Percentiles rank a stretch among this genome's conserved stretches.
Evolutionary conservation across 2,888 invertebrate genomes (phyloP).

Genomic region (Adineta ricciae): DNA sequence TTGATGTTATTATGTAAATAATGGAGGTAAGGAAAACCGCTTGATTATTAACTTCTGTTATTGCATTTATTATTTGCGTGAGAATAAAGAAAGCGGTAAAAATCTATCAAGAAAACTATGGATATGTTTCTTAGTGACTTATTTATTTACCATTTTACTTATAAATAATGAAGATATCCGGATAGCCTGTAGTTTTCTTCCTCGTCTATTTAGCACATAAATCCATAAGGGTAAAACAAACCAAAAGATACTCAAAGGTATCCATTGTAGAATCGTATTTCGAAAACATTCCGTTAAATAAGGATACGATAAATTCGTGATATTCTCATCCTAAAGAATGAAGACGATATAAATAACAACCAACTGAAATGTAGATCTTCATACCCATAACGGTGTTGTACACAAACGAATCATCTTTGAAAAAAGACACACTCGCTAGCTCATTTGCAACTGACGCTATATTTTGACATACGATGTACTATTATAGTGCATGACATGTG

Average conservation of each 20-base stretch:
- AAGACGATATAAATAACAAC: background rate
- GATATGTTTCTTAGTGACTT: background rate
- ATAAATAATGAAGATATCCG: background rate
- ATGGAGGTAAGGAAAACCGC: background rate
- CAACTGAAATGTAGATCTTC: no score
- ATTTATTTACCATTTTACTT: background rate
- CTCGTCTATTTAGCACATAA: background rate
- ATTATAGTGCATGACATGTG: no score
- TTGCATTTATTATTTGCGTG: background rate
- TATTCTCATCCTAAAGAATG: background rate
- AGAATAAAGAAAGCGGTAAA: background rate
- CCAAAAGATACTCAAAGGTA: background rate
- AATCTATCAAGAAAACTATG: background rate
- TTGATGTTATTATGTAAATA: background rate
- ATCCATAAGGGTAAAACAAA: background rate
- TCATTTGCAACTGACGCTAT: no score
- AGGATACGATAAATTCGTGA: background rate
- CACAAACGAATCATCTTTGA: background rate
- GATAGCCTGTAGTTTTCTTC: background rate
- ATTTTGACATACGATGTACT: no score
- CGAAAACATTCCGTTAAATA: slow-evolving; percentile 14
- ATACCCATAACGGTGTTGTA: background rate
- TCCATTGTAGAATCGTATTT: slow-evolving; percentile 1
- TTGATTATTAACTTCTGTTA: background rate
- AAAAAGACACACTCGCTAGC: no score